Conservation (phyloP, 2,888 invertebrate genomes). For the Chrysina gloriosa region DNA sequence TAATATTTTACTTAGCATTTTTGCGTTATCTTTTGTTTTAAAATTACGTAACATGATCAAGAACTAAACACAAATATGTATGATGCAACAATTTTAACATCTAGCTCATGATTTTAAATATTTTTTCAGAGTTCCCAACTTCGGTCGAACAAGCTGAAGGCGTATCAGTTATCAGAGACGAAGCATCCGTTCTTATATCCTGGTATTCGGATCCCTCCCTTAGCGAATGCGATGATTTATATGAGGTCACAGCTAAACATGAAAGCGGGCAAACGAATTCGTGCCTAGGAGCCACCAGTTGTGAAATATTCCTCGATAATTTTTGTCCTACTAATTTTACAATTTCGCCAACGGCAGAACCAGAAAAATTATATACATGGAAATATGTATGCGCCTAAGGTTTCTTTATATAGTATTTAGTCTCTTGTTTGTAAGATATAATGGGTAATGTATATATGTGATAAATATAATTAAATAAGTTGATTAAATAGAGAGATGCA, state of each 20-base stretch:
- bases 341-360: neutral
- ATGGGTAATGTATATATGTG: no score
- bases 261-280: neutral
- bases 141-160: neutral
- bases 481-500: no score
- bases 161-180: neutral
- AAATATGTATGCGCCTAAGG: no score
- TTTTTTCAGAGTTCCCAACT: neutral
- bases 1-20: no score
- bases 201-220: neutral
- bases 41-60: no score
- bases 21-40: no score
- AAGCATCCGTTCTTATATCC: neutral
- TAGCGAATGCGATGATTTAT: neutral
- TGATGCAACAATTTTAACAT: no score
- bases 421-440: no score
- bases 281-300: neutral
- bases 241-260: neutral
- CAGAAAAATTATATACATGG: no score
- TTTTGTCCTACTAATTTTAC: neutral
- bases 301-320: neutral
- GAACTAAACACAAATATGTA: no score
- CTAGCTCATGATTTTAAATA: neutral
- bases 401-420: no score
- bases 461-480: no score